These are phyloP conservation scores for Blera fallax DNA, from an alignment of 2,888 invertebrate species.

Conservation along the genomic window DNA sequence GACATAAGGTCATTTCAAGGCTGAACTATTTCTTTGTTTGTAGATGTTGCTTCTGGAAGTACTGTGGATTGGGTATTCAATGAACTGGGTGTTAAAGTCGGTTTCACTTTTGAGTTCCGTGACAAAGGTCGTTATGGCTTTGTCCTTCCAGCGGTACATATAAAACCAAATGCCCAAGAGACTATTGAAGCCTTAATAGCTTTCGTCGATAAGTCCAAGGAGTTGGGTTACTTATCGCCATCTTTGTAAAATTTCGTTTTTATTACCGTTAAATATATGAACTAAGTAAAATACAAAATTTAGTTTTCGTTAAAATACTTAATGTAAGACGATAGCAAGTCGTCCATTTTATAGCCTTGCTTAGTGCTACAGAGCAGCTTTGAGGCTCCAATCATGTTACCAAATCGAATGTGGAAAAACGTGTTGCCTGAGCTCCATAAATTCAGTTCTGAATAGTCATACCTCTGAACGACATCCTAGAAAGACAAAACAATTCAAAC, in stretches of 20 bases:
- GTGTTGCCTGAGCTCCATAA: conserved; percentile 98
- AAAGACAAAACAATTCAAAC: conserved; percentile 73
- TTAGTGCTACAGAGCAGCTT: conserved; percentile 95
- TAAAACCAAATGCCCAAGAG: conserved; percentile 85
- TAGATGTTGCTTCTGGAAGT: conserved; percentile 82
- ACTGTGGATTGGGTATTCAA: conserved; percentile 84
- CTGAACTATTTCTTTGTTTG: conserved; percentile 28
- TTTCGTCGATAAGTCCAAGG: conserved; percentile 82
- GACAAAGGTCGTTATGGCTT: conserved; percentile 88
- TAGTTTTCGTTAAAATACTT: conserved; percentile 81
- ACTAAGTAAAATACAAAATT: background rate
- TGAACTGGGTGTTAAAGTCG: conserved; percentile 82
- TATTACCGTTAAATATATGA: background rate
- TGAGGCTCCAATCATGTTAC: conserved; percentile 95
- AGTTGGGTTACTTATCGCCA: conserved; percentile 82
- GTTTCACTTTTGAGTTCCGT: conserved; percentile 85
- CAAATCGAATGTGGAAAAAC: conserved; percentile 96
- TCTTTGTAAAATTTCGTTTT: background rate
- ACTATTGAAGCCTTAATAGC: conserved; percentile 83
- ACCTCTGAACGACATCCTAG: conserved; percentile 90
- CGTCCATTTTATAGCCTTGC: conserved; percentile 98
- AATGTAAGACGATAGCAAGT: conserved; percentile 95
- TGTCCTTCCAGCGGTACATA: conserved; percentile 86
- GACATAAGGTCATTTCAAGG: background rate
- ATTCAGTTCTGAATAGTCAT: conserved; percentile 93